Evolutionary conservation across 2,888 invertebrate species (phyloP).

Genomic region (Callyntrura sp.): DNA sequence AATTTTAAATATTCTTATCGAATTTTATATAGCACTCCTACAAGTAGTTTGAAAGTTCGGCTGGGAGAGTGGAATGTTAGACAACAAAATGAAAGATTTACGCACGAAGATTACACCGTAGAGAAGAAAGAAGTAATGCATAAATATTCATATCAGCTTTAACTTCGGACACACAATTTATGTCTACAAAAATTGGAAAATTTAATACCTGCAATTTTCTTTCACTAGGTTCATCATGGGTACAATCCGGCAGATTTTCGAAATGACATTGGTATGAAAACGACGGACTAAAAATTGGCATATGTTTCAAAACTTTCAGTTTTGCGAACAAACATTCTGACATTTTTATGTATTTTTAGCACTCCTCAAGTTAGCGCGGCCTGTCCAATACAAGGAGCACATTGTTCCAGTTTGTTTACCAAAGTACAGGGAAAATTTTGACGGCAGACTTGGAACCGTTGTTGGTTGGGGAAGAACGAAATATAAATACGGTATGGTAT

Average conservation of each 20-base stretch:
- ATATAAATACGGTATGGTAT: conserved; percentile 70
- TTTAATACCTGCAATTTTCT: conserved; percentile 46
- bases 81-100: conserved; percentile 92
- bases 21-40: conserved; percentile 91
- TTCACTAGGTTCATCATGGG: conserved; percentile 90
- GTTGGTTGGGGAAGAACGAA: conserved; percentile 96
- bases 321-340: background rate
- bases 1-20: too few relatives aligned
- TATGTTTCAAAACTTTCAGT: background rate
- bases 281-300: background rate
- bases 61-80: conserved; percentile 97
- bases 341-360: conserved; percentile 12
- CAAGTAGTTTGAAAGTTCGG: conserved; percentile 94
- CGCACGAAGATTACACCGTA: conserved; percentile 95
- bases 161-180: conserved; percentile 4
- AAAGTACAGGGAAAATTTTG: conserved; percentile 90
- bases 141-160: background rate
- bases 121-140: conserved; percentile 92
- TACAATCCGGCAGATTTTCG: conserved; percentile 96
- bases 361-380: conserved; percentile 84
- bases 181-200: conserved; percentile 10
- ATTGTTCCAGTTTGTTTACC: conserved; percentile 97
- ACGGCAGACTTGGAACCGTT: conserved; percentile 95
- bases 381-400: conserved; percentile 95
- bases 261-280: conserved; percentile 92